Evolutionary conservation across 2,113 vertebrate genomes (phyloP).

Genomic region (Aramus guarauna): DNA sequence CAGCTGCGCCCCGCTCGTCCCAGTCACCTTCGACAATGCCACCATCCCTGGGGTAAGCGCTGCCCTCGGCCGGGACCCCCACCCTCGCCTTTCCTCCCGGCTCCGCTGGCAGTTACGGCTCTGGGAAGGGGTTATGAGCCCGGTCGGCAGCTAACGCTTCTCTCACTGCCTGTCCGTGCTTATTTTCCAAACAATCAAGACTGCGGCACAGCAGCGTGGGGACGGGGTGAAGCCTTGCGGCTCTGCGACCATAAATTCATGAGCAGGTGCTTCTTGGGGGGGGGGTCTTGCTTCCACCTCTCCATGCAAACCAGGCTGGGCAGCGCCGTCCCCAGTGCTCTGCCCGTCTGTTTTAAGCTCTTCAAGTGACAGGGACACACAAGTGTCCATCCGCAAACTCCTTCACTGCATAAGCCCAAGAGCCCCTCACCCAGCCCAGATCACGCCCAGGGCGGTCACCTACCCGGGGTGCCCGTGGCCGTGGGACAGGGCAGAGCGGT

Average conservation of each 20-base stretch:
- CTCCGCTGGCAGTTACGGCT: fast-evolving
- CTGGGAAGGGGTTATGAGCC: background rate
- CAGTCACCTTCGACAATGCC: background rate
- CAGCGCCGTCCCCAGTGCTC: background rate
- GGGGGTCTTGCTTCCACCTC: background rate
- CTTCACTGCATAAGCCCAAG: background rate
- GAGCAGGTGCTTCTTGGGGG: fast-evolving
- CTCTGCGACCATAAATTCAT: background rate
- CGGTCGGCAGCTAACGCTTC: fast-evolving
- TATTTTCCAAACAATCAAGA: background rate
- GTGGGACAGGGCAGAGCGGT: fast-evolving
- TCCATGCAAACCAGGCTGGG: background rate
- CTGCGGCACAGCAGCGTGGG: background rate
- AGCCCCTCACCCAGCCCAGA: fast-evolving
- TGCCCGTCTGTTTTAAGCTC: background rate
- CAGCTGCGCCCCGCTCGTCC: background rate
- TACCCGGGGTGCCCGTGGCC: fast-evolving
- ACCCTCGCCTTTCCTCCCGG: background rate
- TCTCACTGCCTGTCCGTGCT: background rate
- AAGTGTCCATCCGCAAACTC: background rate
- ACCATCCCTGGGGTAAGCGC: background rate
- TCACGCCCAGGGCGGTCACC: background rate
- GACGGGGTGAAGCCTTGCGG: background rate
- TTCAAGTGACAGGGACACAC: background rate
- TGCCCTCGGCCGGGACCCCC: background rate